phyloP scores from a whole-genome alignment of 2,888 invertebrate species.

The Melangyna quadrimaculata region DNA sequence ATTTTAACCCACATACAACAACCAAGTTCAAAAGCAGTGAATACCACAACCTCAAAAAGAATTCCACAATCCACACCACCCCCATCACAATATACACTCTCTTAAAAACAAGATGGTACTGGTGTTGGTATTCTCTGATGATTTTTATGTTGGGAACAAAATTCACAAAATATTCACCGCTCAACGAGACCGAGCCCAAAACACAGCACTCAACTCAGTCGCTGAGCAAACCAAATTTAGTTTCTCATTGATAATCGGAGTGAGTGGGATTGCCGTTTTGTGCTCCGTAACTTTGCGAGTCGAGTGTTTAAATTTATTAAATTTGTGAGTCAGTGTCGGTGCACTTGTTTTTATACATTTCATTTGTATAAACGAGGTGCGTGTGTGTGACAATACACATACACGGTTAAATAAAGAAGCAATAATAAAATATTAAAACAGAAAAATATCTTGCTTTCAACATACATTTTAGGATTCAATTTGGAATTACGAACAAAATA shows the following conservation, averaged over 20 bases:
- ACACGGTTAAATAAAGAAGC: background rate
- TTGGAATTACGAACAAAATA: background rate
- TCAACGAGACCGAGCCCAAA: background rate
- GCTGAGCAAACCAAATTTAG: constrained; percentile 64
- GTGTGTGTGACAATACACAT: background rate
- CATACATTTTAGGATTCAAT: background rate
- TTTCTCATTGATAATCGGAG: constrained; percentile 74
- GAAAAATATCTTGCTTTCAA: constrained; percentile 14
- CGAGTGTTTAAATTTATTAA: constrained; percentile 61
- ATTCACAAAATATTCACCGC: background rate
- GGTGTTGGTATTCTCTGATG: background rate
- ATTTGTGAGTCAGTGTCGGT: constrained; percentile 13
- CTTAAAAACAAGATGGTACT: background rate
- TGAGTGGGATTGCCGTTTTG: constrained; percentile 73
- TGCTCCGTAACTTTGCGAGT: constrained; percentile 61
- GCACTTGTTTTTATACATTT: constrained; percentile 5
- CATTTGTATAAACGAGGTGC: background rate
- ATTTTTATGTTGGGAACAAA: background rate
- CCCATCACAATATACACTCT: background rate
- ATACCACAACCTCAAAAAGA: background rate
- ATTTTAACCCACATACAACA: no score
- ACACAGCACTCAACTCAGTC: constrained; percentile 23
- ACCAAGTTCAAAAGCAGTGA: background rate
- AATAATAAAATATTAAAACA: constrained; percentile 12
- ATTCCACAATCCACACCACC: background rate